Conservation (phyloP, 2,113 vertebrate species). For the Poicephalus meyeri region DNA sequence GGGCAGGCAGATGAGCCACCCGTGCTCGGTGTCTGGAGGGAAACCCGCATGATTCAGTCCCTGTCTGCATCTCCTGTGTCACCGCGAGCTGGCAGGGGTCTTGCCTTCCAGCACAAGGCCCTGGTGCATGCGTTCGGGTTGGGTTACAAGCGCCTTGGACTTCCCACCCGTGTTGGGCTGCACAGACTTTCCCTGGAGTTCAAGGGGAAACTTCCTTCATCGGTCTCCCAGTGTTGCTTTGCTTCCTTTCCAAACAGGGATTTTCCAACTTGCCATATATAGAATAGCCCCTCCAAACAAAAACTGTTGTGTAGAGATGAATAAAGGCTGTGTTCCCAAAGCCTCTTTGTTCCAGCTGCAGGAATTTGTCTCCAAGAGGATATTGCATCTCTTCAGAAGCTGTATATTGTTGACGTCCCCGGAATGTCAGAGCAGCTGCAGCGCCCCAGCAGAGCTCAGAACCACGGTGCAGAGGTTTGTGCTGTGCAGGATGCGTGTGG, state of each 20-base stretch:
- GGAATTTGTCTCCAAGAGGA: not conserved
- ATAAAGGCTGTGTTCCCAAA: not conserved
- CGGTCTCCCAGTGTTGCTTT: not conserved
- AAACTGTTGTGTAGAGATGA: not conserved
- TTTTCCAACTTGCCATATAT: slow-evolving; percentile 24
- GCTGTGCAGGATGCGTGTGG: rapidly evolving
- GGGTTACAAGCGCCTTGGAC: not conserved
- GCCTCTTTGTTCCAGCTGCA: slow-evolving; percentile 25
- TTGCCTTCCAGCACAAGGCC: not conserved
- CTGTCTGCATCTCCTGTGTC: not conserved
- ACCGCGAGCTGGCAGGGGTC: not conserved
- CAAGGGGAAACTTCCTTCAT: not conserved
- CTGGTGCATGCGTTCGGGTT: rapidly evolving
- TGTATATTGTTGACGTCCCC: not conserved
- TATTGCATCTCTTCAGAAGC: not conserved
- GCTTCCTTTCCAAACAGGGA: not conserved
- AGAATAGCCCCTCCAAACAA: not conserved
- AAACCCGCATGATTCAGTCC: not conserved
- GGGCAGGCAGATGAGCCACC: not conserved
- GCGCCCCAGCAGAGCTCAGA: not conserved
- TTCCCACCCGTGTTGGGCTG: not conserved
- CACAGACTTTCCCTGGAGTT: rapidly evolving
- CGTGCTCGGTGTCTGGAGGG: rapidly evolving
- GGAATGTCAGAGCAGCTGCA: not conserved
- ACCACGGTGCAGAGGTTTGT: rapidly evolving